Conservation (phyloP, 2,888 invertebrate genomes). For the Rugalucina vietnamica region DNA sequence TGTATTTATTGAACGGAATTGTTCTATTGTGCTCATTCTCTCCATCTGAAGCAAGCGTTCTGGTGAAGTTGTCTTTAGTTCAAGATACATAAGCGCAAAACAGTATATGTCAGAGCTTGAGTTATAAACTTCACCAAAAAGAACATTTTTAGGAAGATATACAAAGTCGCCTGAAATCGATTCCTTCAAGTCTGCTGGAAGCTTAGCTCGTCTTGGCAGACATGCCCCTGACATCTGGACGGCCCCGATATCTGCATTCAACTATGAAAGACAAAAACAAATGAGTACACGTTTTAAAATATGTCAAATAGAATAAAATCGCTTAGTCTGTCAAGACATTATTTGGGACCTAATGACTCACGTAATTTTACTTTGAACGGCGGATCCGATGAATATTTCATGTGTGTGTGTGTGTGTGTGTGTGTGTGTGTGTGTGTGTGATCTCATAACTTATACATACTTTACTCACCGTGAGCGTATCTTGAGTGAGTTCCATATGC, state of each 20-base stretch:
- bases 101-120: slow-evolving; percentile 52
- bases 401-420: too few relatives aligned
- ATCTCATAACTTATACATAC: too few relatives aligned
- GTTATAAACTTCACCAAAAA: slow-evolving; percentile 37
- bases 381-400: too few relatives aligned
- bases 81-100: slow-evolving; percentile 52
- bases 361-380: too few relatives aligned
- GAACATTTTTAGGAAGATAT: slow-evolving; percentile 55
- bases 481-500: slow-evolving; percentile 55
- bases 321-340: too few relatives aligned
- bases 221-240: slow-evolving; percentile 51
- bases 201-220: slow-evolving; percentile 27
- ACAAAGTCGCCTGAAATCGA: slow-evolving; percentile 14
- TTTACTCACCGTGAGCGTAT: slow-evolving; percentile 55
- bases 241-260: slow-evolving; percentile 38
- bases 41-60: not conserved
- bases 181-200: not conserved
- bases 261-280: too few relatives aligned
- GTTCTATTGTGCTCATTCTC: not conserved
- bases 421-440: too few relatives aligned
- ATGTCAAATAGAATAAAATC: too few relatives aligned
- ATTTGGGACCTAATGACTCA: too few relatives aligned
- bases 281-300: too few relatives aligned
- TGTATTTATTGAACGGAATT: not conserved
- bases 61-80: not conserved